Evolutionary conservation across 2,797 vertebrate species (phyloP).

Genomic region (Glyptemys insculpta): DNA sequence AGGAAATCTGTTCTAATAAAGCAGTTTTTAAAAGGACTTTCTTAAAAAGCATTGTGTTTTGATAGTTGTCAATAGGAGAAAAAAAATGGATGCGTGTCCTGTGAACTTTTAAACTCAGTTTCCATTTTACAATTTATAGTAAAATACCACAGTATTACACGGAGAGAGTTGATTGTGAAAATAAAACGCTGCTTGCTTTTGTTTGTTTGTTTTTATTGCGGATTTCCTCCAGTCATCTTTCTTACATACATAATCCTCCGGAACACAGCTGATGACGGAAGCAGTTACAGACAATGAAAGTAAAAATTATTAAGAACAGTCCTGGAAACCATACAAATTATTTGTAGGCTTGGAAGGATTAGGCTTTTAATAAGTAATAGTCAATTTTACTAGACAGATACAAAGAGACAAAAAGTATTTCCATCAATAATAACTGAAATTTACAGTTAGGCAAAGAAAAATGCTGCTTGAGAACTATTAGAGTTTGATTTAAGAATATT

Average conservation of each 20-base stretch:
- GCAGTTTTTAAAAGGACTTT: background rate
- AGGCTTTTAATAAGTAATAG: background rate
- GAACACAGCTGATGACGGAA: slow-evolving; percentile 10
- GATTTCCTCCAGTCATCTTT: background rate
- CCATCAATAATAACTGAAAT: background rate
- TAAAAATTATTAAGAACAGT: slow-evolving; percentile 18
- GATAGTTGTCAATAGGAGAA: slow-evolving; percentile 7
- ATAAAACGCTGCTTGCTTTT: background rate
- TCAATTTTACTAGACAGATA: background rate
- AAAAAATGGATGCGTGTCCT: background rate
- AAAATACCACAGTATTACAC: background rate
- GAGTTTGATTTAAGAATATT: background rate
- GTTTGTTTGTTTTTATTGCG: background rate
- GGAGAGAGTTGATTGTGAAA: background rate
- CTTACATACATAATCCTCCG: slow-evolving; percentile 31
- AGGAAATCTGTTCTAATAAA: background rate
- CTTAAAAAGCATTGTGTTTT: background rate
- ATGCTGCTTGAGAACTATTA: background rate
- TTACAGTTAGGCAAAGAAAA: background rate
- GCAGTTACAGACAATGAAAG: background rate
- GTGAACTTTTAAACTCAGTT: background rate
- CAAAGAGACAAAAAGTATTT: background rate
- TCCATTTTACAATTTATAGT: background rate
- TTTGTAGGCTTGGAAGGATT: background rate
- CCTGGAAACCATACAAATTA: background rate